phyloP scores from a whole-genome alignment of 2,113 vertebrate species.

The Upupa epops region DNA sequence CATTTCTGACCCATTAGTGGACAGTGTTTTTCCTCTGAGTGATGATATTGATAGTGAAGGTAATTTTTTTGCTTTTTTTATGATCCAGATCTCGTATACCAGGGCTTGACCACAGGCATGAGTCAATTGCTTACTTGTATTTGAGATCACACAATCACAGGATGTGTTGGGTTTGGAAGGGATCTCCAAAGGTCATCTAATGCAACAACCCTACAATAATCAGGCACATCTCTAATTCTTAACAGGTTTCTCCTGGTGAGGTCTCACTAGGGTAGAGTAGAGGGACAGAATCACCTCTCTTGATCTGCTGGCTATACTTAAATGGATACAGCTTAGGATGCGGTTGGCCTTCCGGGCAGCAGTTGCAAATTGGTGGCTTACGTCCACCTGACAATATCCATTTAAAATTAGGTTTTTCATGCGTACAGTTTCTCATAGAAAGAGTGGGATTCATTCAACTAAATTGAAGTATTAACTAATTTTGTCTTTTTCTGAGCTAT shows the following conservation, averaged over 20 bases:
- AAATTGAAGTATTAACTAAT: not conserved
- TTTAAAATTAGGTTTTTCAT: not conserved
- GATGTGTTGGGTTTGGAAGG: no score
- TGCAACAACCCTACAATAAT: no score
- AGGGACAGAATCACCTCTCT: no score
- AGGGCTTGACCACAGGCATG: not conserved
- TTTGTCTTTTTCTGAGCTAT: not conserved
- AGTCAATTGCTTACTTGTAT: not conserved
- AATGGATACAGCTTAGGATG: no score
- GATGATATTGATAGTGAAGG: conserved; percentile 91
- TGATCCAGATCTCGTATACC: not conserved
- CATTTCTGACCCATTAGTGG: conserved; percentile 78
- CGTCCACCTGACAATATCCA: no score
- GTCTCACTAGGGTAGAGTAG: no score
- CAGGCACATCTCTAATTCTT: no score
- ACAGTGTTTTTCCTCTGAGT: conserved; percentile 71
- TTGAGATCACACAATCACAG: not conserved
- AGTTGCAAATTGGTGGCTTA: no score
- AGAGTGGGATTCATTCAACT: not conserved
- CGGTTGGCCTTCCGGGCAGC: no score
- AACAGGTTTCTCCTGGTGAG: no score
- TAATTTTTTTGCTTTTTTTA: conserved; percentile 51
- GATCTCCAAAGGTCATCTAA: no score
- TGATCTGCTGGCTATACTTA: no score
- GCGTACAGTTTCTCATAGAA: not conserved